A percentile compares a stretch with the other conserved stretches of the same genome.
Conservation (phyloP, 2,888 invertebrate species). For the Torymus texanus region DNA sequence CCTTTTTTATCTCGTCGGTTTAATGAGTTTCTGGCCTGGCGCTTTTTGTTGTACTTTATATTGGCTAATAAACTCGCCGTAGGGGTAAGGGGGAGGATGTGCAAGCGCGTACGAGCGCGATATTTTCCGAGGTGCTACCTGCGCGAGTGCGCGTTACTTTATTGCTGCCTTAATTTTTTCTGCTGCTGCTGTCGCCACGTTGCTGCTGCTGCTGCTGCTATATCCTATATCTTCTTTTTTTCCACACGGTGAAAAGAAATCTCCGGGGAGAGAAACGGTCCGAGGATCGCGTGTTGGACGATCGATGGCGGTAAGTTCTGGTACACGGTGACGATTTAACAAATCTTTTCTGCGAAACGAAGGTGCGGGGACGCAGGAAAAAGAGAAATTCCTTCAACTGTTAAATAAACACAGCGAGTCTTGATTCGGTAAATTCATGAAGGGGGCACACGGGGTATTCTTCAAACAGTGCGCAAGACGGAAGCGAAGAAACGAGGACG, state of each 20-base stretch:
- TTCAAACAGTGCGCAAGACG: constrained; percentile 14
- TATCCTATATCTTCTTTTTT: background rate
- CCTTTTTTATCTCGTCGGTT: constrained; percentile 33
- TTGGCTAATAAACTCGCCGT: constrained; percentile 48
- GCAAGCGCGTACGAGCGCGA: background rate
- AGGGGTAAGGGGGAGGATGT: background rate
- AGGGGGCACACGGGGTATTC: constrained; percentile 20
- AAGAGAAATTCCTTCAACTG: constrained; percentile 38
- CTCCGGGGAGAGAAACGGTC: background rate
- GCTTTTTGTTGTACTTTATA: constrained; percentile 41
- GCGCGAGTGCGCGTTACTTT: background rate
- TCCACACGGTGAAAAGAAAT: background rate
- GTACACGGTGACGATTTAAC: constrained; percentile 28
- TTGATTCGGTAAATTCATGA: constrained; percentile 47
- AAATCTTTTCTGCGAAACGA: constrained; percentile 18
- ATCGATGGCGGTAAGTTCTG: constrained; percentile 4
- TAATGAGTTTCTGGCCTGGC: constrained; percentile 49
- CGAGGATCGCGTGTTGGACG: constrained; percentile 7
- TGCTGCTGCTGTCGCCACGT: background rate
- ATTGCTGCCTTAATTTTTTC: constrained; percentile 29
- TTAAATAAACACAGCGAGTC: constrained; percentile 37
- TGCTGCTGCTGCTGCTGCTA: no score
- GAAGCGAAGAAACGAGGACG: background rate
- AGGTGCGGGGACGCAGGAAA: background rate
- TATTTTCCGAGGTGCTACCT: constrained; percentile 30